Base-by-base conservation (phyloP, 1,140 invertebrate genomes). In the Nymphalis io region DNA sequence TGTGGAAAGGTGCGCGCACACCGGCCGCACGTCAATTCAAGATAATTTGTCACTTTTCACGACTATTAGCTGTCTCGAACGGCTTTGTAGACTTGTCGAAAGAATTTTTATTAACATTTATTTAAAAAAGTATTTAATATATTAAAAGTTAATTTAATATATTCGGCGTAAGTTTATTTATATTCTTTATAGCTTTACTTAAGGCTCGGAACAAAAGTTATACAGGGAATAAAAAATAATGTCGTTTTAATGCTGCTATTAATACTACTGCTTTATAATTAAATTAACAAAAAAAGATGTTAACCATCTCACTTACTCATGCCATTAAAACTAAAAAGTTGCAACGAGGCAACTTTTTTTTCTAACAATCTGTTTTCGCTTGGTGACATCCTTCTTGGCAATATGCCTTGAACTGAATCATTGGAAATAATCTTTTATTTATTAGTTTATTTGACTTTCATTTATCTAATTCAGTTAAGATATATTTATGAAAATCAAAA, bases 21-120 rank as follows among this genome's bases (percentile, higher is more conserved):
- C 67, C 67, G 67, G 67, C 38, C 67, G 42, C 40, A 27, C 44
- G 33, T 21, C 33, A 58, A 61, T 42, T 61, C 23, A 42, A 61
- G 46, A 55, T 60, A 61, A 62, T 68, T 68, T 62, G 67, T 68
- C 67, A 61, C 33, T 55, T 61, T 62, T 62, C 59, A 61, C 20
- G 16, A 62, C 16, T 62, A 60, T 42, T 60, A 68, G 23, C 62
- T 27, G 62, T 65, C 62, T 65, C 13, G 16, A 57, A 23, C 21
- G 39, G 60, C 44, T 16, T 48, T 48, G 60, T 6, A 3, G 39
- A 60, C 18, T 23, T 23, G 51, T 27, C 46, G 20, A 51, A 51
- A 51, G n/a, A 51, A 48, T n/a, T 15, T 48, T 20, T 51, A 20
- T 51, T 20, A 21, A 16, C 6, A 20, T 20, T 20, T 51, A 23